A percentile compares a stretch with the other conserved stretches of the same genome.
Conservation (phyloP, 2,797 vertebrate species). For the Apodemus agrarius region DNA sequence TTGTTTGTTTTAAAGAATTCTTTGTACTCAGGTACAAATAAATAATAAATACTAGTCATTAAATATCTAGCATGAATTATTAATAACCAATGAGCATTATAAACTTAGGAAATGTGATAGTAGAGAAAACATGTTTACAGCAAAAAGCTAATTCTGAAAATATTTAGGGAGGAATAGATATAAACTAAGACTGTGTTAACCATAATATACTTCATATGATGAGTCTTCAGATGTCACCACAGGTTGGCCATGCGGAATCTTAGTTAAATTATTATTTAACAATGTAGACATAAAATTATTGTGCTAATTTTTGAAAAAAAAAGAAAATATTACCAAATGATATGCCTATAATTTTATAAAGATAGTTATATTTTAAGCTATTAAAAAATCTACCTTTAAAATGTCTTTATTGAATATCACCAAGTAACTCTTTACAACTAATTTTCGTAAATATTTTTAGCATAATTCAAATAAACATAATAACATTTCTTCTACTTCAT, state of each 20-base stretch:
- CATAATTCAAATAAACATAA: conserved; percentile 22
- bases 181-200: conserved; percentile 45
- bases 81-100: conserved; percentile 48
- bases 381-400: conserved; percentile 44
- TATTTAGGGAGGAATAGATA: conserved; percentile 24
- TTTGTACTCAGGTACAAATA: conserved; percentile 7
- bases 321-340: conserved; percentile 59
- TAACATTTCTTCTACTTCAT: neutral
- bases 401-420: conserved; percentile 56
- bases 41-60: neutral
- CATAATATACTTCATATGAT: conserved; percentile 41
- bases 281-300: conserved; percentile 11
- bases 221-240: conserved; percentile 25
- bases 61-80: conserved; percentile 11
- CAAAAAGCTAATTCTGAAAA: conserved; percentile 49
- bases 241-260: conserved; percentile 22
- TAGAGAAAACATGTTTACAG: conserved; percentile 26
- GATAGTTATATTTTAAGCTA: conserved; percentile 41
- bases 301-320: conserved; percentile 22
- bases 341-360: conserved; percentile 29
- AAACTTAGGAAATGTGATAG: neutral
- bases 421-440: conserved; percentile 36
- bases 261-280: conserved; percentile 8
- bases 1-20: neutral
- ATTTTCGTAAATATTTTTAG: conserved; percentile 59